phyloP scores from a whole-genome alignment of 2,797 vertebrate species.

The Loriculus beryllinus region DNA sequence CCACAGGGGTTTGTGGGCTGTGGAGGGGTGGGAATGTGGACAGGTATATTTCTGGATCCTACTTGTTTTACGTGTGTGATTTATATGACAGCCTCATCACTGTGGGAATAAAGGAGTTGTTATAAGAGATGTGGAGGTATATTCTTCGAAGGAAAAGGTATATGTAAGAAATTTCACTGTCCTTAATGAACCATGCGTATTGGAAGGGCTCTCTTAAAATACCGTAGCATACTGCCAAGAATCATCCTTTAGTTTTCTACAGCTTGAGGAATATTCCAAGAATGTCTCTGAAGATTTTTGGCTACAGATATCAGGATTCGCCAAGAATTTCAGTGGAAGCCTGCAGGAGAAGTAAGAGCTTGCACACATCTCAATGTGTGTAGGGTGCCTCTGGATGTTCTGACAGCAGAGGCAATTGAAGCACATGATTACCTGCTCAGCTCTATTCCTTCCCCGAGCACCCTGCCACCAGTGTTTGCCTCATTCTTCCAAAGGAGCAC shows the following conservation, averaged over 20 bases:
- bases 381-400: neutral
- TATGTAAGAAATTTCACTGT: neutral
- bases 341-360: neutral
- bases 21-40: conserved; percentile 33
- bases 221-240: neutral
- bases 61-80: neutral
- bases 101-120: neutral
- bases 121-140: neutral
- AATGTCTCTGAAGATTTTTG: neutral
- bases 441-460: neutral
- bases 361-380: neutral
- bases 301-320: neutral
- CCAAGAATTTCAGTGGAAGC: neutral
- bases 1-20: conserved; percentile 43
- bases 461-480: neutral
- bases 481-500: neutral
- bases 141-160: neutral
- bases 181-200: neutral
- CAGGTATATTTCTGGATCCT: conserved; percentile 34
- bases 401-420: neutral
- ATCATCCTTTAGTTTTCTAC: neutral
- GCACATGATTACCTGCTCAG: neutral
- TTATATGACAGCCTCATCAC: neutral
- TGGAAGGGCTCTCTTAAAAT: neutral
- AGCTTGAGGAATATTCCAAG: neutral